Conservation (phyloP, 2,797 vertebrate genomes). For the Staurois parvus region DNA sequence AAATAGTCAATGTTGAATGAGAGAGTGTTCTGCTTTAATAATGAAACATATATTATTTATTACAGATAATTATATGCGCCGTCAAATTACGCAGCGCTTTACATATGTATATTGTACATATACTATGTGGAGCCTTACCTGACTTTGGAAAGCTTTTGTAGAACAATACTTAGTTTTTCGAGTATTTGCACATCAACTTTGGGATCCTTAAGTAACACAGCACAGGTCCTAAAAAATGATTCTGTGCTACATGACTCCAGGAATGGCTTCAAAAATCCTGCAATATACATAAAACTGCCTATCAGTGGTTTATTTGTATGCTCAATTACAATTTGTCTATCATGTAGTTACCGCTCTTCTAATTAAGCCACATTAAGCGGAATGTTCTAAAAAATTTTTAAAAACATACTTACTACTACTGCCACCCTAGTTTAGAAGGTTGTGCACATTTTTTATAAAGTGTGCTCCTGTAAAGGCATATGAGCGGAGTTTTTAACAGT, state of each 20-base stretch:
- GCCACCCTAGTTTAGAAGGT: too few relatives aligned
- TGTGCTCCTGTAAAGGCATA: too few relatives aligned
- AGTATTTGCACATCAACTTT: constrained; percentile 78
- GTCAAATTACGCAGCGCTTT: too few relatives aligned
- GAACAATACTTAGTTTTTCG: constrained; percentile 88
- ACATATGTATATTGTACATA: too few relatives aligned
- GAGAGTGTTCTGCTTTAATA: too few relatives aligned
- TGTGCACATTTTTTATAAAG: too few relatives aligned
- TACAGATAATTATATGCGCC: too few relatives aligned
- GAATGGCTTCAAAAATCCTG: constrained; percentile 82
- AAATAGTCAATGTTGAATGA: too few relatives aligned
- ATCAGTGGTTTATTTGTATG: neutral
- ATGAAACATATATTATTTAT: too few relatives aligned
- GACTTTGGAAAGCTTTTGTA: constrained; percentile 90
- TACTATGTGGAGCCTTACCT: constrained; percentile 75
- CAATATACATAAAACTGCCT: constrained; percentile 31
- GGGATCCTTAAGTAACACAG: constrained; percentile 80
- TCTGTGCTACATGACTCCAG: constrained; percentile 86
- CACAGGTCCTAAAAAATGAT: constrained; percentile 82
- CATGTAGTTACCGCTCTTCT: neutral
- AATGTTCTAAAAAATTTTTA: neutral
- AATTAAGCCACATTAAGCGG: neutral
- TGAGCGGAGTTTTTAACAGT: too few relatives aligned
- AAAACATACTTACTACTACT: too few relatives aligned
- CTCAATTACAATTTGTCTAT: neutral